phyloP scores from a whole-genome alignment of 2,113 vertebrate genomes.

The Rynchops niger region DNA sequence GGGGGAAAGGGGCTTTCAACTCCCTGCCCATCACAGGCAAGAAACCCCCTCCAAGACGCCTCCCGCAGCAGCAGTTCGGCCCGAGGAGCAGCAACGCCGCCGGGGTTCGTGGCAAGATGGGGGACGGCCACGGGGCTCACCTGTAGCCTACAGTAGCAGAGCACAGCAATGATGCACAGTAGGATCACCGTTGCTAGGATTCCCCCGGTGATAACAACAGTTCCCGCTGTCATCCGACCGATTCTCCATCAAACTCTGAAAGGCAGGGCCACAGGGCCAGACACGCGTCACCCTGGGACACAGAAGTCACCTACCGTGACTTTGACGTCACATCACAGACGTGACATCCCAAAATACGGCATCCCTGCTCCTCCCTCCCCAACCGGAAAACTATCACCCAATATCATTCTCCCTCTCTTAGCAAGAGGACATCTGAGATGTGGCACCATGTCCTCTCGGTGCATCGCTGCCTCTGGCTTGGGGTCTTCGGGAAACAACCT shows the following conservation, averaged over 20 bases:
- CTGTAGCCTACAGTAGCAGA: slow-evolving; percentile 99
- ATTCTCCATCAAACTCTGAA: slow-evolving; percentile 96
- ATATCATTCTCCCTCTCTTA: neutral
- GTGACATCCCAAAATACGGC: neutral
- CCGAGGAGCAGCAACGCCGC: rapidly evolving
- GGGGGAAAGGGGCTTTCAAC: neutral
- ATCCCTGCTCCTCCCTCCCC: neutral
- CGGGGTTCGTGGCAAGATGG: rapidly evolving
- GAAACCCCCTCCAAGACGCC: neutral
- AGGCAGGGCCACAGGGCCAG: neutral
- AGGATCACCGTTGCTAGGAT: slow-evolving; percentile 99
- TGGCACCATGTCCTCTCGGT: neutral
- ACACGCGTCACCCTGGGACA: rapidly evolving
- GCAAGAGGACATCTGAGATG: neutral
- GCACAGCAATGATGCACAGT: slow-evolving; percentile 96
- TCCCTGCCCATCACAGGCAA: neutral
- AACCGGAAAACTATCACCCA: neutral
- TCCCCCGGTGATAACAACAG: slow-evolving; percentile 99
- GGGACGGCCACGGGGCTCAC: slow-evolving; percentile 45
- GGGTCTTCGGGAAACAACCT: neutral
- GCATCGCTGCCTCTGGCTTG: neutral
- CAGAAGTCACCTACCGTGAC: neutral
- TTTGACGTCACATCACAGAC: rapidly evolving
- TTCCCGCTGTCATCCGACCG: slow-evolving; percentile 99
- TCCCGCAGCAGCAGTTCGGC: neutral